Percentiles rank a stretch among this genome's conserved stretches.
phyloP scores from a whole-genome alignment of 2,113 vertebrate genomes.

The Aptenodytes forsteri region DNA sequence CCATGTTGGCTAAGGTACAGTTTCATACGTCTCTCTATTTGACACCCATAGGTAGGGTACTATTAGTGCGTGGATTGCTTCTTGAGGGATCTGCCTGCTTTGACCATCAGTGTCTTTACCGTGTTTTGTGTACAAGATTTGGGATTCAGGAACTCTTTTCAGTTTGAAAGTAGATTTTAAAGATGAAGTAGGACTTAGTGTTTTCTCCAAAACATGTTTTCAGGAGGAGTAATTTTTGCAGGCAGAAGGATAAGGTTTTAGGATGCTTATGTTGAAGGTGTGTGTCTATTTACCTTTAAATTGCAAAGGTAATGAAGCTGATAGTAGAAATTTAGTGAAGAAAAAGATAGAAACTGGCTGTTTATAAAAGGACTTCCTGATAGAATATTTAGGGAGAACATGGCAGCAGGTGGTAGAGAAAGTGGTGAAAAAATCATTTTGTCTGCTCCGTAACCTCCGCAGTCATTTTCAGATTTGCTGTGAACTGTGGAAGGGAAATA shows the following conservation, averaged over 20 bases:
- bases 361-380: background rate
- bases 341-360: background rate
- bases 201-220: background rate
- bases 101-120: background rate
- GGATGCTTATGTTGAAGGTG: background rate
- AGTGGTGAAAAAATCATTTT: rapidly evolving
- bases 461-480: background rate
- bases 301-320: background rate
- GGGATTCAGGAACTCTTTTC: background rate
- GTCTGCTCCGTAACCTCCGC: background rate
- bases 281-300: background rate
- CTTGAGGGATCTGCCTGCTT: background rate
- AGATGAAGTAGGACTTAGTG: background rate
- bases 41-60: background rate
- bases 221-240: background rate
- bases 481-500: background rate
- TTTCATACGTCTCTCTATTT: background rate
- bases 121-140: background rate
- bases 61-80: background rate
- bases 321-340: background rate
- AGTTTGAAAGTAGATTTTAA: background rate
- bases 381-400: background rate
- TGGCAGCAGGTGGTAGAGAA: background rate
- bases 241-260: background rate
- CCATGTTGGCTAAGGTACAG: constrained; percentile 97